Base-by-base conservation (phyloP, 1,140 invertebrate species). In the Papilio machaon region DNA sequence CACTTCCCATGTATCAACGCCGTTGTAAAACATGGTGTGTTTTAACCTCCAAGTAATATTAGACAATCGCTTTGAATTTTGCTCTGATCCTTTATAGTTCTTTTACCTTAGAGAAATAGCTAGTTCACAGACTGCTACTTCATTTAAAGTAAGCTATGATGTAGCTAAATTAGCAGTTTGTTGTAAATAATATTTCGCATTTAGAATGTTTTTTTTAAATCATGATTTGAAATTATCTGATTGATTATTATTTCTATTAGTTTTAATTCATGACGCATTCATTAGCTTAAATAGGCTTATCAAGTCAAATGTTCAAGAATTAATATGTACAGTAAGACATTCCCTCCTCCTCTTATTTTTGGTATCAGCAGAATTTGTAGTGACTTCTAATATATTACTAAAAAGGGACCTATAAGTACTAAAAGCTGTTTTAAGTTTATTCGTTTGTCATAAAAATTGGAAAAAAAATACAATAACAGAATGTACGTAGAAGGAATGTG, bases 1-100 rank as follows among this genome's bases (percentile, higher is more conserved):
- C 82, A 83, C 82, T 79, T 85, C 86, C 46, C 83, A 86, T 84
- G 80, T 86, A 86, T 88, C 90, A 81, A 90, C 90, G 85, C 85
- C 89, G 80, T 88, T 91, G 83, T 92, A 91, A 85, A 82, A 86
- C 82, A 91, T 91, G 91, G 91, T 93, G 90, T 92, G 91, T 93
- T 87, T 82, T 54, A 80, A 84, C 81, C 82, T 80, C 67, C 80
- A 54, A 83, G 75, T 86, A 84, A 81, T 81, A 83, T 60, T 73
- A 80, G 49, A 74, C 8, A 43, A 73, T 13, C 49, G 74, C 70
- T 74, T 77, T 77, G 17, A 76, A 35, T 38, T 47, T 81, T 81
- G 74, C 74, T 75, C 58, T 49, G 13, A 30, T 15, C 74, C 60
- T 77, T 2, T 35, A 49, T 74, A 49, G 30, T 23, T 54, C 23